Evolutionary conservation across 2,797 vertebrate genomes (phyloP), one percentile per base, ranked within the genome.

Genomic region (Semotilus atromaculatus): DNA sequence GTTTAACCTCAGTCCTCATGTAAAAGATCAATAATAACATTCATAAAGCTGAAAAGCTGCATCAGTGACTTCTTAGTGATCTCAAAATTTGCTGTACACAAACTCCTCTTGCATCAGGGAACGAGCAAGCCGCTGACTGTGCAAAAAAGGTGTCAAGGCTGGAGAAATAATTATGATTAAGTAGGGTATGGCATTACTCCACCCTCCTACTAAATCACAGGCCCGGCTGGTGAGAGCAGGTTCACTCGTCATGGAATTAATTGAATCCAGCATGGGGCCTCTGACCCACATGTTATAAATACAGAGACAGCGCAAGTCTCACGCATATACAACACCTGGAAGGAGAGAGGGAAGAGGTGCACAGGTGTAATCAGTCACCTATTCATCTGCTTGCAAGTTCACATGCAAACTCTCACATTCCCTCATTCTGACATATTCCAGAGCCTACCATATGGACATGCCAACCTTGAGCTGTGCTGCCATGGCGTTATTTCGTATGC

Each of bases 131-230:
- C 6, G 93, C 94, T 94, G 93, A 95, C 84, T 73, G 76, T 84
- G 91, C 93, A 92, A 79, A 90, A 83, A 21, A 72, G 16, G 85
- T 85, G 87, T 90, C 81, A 70, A 87, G 89, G 77, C 89, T 90
- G 78, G 88, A 89, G 91, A 94, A 92, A 90, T 90, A 94, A 93
- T 92, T 85, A 91, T 94, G 94, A 94, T 94, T 89, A 94, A 95
- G 92, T 92, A 89, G 89, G 80, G 78, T 78, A 86, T 81, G 81
- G 85, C 78, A 85, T 72, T 84, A 82, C 67, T 55, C 31, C 83
- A 78, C 45, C 81, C 84, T 84, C 83, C 21, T 81, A 88, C 90
- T 94, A 93, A 93, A 94, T 94, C 93, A 93, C 88, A 86, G 83
- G 29, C 23, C 58, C 48, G 73, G 88, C 77, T 84, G 73, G 58